Conservation (phyloP, 2,888 invertebrate species). For the Pandemis heparana region DNA sequence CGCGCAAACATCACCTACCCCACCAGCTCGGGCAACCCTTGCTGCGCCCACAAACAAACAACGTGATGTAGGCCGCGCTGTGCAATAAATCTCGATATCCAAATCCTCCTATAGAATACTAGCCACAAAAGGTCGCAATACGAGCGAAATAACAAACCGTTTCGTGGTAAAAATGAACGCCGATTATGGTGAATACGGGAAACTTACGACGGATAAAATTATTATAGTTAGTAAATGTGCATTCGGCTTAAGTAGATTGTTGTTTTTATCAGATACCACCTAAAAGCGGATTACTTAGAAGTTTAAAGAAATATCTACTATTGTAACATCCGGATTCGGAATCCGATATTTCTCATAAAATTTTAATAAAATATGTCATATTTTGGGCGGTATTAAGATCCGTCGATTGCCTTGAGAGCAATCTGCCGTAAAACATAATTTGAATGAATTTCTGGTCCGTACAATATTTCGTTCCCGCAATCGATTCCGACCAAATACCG, state of each 20-base stretch:
- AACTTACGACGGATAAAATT: background rate
- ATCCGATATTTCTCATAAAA: background rate
- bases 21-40: constrained; percentile 10
- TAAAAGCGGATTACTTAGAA: too few relatives aligned
- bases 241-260: too few relatives aligned
- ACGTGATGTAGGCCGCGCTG: background rate
- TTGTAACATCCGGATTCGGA: too few relatives aligned
- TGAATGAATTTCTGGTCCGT: constrained; percentile 64
- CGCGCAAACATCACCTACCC: constrained; percentile 25
- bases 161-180: background rate
- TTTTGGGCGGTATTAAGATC: constrained; percentile 48
- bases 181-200: background rate
- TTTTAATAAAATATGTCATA: constrained; percentile 34
- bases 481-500: constrained; percentile 52
- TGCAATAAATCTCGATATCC: constrained; percentile 20
- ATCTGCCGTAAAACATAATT: constrained; percentile 66
- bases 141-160: background rate
- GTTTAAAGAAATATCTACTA: too few relatives aligned
- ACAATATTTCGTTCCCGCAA: constrained; percentile 58
- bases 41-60: constrained; percentile 21
- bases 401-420: constrained; percentile 59
- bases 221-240: background rate
- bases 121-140: background rate
- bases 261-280: too few relatives aligned
- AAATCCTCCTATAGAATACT: background rate